Base-by-base conservation (phyloP, 2,113 vertebrate genomes). In the Sminthopsis crassicaudata region DNA sequence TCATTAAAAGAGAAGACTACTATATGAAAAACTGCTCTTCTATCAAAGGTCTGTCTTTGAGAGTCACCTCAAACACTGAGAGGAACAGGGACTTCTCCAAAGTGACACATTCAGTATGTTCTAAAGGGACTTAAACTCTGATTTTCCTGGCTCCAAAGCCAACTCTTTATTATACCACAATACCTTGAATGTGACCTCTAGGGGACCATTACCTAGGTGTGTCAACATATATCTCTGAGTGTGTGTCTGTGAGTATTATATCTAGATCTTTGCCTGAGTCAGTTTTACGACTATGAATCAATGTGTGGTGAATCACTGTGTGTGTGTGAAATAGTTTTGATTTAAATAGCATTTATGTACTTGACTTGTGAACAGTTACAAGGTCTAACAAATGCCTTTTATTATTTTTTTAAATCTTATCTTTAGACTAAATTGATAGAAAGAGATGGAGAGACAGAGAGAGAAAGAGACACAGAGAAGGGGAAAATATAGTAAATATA, bases 211-310 rank as follows among this genome's bases (percentile, higher is more conserved):
- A 10, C 36, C 8, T 6, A 30, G 52, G 84, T 55, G 36, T 95
- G 95, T 89, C 94, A 48, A 48, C 50, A 46, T 0, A 27, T 55
- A 84, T 8, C 92, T 84, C 89, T 42, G 60, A 3, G n/a, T 54
- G 7, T 53, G 46, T 11, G 3, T 57, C 60, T 53, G 51, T 27
- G 0, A 93, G 14, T 91, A 57, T 51, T 0, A 0, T 52, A 53
- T 46, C 94, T 4, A 2, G 42, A 76, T 14, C 50, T 93, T 4
- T 5, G 8, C 46, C 53, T 96, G 67, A 94, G 23, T 91, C 53
- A 91, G 0, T 54, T 22, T 0, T 16, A 25, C 22, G 16, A 42
- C n/a, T 42, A 3, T 84, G n/a, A 1, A 0, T 0, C 0, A 8
- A 24, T 76, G 26, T 8, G 48, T 10, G n/a, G 16, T 46, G 6